phyloP scores from a whole-genome alignment of 2,113 vertebrate species.

The Sterna hirundo region DNA sequence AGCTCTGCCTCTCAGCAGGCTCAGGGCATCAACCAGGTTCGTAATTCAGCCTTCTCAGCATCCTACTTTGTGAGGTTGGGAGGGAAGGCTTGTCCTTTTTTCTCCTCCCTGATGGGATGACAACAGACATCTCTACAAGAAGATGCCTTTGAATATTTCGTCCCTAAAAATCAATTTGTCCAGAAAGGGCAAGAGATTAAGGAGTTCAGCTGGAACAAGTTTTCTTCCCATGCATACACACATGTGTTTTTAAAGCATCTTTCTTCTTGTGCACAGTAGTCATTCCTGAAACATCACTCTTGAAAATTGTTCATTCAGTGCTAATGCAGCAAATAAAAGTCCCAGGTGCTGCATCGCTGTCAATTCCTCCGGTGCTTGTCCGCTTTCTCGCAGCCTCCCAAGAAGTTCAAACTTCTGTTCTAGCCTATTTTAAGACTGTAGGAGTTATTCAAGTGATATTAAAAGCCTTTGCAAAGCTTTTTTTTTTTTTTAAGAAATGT shows the following conservation, averaged over 20 bases:
- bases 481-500: background rate
- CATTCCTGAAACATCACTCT: background rate
- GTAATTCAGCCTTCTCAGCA: background rate
- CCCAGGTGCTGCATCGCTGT: background rate
- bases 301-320: background rate
- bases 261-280: background rate
- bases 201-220: background rate
- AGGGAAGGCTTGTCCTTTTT: background rate
- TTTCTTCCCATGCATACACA: background rate
- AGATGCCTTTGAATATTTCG: background rate
- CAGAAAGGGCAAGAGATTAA: background rate
- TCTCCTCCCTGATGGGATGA: background rate
- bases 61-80: background rate
- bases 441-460: background rate
- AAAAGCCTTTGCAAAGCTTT: background rate
- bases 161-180: background rate
- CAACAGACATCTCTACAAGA: background rate
- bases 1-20: background rate
- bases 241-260: background rate
- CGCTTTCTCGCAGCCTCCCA: background rate
- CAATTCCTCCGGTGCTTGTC: background rate
- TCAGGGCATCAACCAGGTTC: background rate
- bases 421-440: background rate
- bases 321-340: background rate
- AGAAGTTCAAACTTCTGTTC: background rate